These are phyloP conservation scores for Pararge aegeria DNA, from an alignment of 1,140 invertebrate genomes.

Conservation along the genomic window DNA sequence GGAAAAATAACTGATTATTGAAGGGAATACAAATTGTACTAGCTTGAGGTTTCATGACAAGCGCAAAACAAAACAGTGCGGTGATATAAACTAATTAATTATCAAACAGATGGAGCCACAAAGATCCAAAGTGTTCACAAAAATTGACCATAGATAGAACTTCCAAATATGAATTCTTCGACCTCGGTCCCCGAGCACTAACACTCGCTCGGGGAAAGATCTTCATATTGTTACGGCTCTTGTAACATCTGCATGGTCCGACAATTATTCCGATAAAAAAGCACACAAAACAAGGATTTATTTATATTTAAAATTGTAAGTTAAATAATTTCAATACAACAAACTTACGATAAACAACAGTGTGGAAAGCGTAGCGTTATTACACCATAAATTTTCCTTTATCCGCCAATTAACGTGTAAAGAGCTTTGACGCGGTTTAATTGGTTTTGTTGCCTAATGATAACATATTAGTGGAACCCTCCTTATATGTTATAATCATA, in stretches of 20 bases:
- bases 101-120: too few relatives aligned
- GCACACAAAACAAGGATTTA: too few relatives aligned
- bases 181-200: too few relatives aligned
- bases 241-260: too few relatives aligned
- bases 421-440: slow-evolving; percentile 13
- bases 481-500: neutral
- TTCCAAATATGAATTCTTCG: too few relatives aligned
- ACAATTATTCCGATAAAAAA: neutral
- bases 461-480: slow-evolving; percentile 5
- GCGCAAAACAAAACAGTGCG: too few relatives aligned
- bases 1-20: too few relatives aligned
- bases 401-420: slow-evolving; percentile 9
- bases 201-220: too few relatives aligned
- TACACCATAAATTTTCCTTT: slow-evolving; percentile 11
- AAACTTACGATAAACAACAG: neutral
- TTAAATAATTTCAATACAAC: neutral
- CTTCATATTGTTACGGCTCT: too few relatives aligned
- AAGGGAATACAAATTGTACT: neutral
- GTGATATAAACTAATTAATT: too few relatives aligned
- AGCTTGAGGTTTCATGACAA: neutral
- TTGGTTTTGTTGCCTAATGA: slow-evolving; percentile 6
- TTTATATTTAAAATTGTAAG: neutral
- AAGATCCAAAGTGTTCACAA: too few relatives aligned
- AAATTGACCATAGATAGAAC: too few relatives aligned
- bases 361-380: neutral